Conservation (phyloP, 2,888 invertebrate species). For the Drosophila siamana region DNA sequence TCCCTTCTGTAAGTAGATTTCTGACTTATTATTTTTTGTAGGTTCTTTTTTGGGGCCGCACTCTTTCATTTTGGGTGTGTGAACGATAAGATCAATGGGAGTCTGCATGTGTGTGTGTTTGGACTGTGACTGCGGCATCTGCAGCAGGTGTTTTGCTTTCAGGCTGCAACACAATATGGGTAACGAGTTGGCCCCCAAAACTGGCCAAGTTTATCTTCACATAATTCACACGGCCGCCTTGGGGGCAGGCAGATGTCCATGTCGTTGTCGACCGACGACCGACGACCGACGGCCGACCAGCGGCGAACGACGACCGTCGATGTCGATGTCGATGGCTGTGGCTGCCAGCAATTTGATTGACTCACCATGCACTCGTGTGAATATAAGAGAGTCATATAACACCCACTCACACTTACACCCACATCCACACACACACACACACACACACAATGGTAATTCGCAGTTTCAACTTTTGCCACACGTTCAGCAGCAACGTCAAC, state of each 20-base stretch:
- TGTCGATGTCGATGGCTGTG: conserved; percentile 27
- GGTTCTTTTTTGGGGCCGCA: conserved; percentile 41
- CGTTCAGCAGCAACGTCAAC: conserved; percentile 17
- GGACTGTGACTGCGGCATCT: conserved; percentile 57
- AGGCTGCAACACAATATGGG: conserved; percentile 70
- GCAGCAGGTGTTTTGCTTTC: conserved; percentile 77
- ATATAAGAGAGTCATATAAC: conserved; percentile 56
- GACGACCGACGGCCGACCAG: neutral
- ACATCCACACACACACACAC: conserved; percentile 16
- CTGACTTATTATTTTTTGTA: neutral
- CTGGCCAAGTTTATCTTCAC: conserved; percentile 75
- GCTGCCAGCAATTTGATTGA: conserved; percentile 63
- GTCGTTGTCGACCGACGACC: no score
- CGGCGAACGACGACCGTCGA: neutral
- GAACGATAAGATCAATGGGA: conserved; percentile 72
- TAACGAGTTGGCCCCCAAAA: conserved; percentile 67
- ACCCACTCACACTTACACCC: conserved; percentile 13
- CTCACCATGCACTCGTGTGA: conserved; percentile 54
- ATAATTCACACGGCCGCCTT: conserved; percentile 72
- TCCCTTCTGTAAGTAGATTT: no score
- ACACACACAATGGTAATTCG: conserved; percentile 30
- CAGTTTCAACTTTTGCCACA: conserved; percentile 32
- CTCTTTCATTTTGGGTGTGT: conserved; percentile 73
- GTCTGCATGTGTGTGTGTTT: conserved; percentile 35
- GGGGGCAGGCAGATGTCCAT: conserved; percentile 42